Conservation (phyloP, 1,140 invertebrate species). For the Drosophila kanapiae region DNA sequence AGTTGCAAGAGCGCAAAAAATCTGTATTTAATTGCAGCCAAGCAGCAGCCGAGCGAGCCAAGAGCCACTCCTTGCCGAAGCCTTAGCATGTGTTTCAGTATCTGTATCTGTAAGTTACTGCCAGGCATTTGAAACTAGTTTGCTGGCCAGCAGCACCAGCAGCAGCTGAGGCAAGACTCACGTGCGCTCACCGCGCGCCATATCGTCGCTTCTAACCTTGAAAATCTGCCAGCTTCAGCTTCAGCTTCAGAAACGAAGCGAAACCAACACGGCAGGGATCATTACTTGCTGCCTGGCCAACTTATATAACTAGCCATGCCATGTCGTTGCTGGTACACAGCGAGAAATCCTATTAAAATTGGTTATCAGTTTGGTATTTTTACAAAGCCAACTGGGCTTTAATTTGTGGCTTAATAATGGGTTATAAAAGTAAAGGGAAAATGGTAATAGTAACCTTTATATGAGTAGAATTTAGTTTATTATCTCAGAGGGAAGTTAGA, state of each 20-base stretch:
- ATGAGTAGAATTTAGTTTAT: background rate
- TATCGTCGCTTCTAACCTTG: conserved; percentile 71
- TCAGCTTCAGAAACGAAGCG: conserved; percentile 34
- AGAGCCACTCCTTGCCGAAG: conserved; percentile 67
- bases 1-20: conserved; percentile 57
- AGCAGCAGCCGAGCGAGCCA: conserved; percentile 9
- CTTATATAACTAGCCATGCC: conserved; percentile 71
- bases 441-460: background rate
- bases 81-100: conserved; percentile 58
- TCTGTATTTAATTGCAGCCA: conserved; percentile 72
- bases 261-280: conserved; percentile 64
- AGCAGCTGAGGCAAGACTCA: conserved; percentile 57
- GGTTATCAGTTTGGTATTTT: background rate
- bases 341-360: background rate
- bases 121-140: conserved; percentile 82
- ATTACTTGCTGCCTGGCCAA: conserved; percentile 67
- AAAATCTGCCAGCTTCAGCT: conserved; percentile 59
- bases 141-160: conserved; percentile 52
- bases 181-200: conserved; percentile 63
- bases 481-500: background rate
- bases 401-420: too few relatives aligned
- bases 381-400: background rate
- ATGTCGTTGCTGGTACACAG: conserved; percentile 14
- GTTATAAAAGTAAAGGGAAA: background rate
- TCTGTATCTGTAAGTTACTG: conserved; percentile 77